Evolutionary conservation across 2,797 vertebrate genomes (phyloP), one percentile per base, ranked within the genome.

Genomic region (Gallinago solitaria): DNA sequence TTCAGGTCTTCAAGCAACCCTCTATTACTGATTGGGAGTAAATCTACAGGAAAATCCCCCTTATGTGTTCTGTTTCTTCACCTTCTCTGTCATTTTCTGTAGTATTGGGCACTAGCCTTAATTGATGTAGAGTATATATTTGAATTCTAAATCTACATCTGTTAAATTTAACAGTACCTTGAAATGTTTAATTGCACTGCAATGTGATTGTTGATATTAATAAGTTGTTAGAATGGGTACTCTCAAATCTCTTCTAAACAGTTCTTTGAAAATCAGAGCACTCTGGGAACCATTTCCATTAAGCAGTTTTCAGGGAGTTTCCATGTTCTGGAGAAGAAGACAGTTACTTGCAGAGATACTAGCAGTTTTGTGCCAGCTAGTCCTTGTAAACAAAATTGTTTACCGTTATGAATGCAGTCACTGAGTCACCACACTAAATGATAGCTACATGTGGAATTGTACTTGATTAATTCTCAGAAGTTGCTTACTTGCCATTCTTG

Each of bases 341-440:
- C 8, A 50, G 11, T 51, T 88, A 47, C 15, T 77, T 4, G 6
- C 12, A 60, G n/a, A 75, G 8, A 68, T 25, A 41, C 43, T 20
- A 35, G 20, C 16, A 68, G 12, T 87, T 93, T 75, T 4, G 1
- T 53, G 53, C 30, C 61, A 87, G 7, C 13, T 68, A 37, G 12
- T 63, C 48, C 33, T 86, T 16, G 32, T 33, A 93, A 82, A 68
- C 35, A 1, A 68, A 73, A 75, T 10, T 0, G 0, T 75, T 90
- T 68, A 43, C 43, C 89, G 6, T 18, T 56, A 16, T 27, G 77
- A 70, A 59, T n/a, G 5, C 11, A 56, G 23, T 75, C 11, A 48
- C 9, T 21, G 48, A 47, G 32, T 67, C 24, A 77, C 30, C 3
- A 13, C 0, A 0, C 35, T 84, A 50, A 87, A 73, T 68, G 45